These are phyloP conservation scores for Drosophila meridiana DNA, from an alignment of 2,888 invertebrate species.

Conservation along the genomic window DNA sequence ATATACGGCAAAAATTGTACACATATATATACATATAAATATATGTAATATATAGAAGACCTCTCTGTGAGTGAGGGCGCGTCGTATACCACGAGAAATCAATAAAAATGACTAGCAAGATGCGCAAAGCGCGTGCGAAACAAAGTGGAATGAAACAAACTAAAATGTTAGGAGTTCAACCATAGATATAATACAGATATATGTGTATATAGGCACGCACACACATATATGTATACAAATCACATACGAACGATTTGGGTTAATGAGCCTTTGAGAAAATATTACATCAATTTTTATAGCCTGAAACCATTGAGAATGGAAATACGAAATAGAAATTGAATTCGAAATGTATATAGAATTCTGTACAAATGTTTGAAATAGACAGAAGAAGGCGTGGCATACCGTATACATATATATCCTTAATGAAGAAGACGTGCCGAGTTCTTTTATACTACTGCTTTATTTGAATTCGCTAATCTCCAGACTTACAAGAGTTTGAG, in stretches of 20 bases:
- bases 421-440: background rate
- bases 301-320: background rate
- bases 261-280: conserved; percentile 59
- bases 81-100: conserved; percentile 33
- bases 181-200: conserved; percentile 4
- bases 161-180: background rate
- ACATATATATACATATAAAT: conserved; percentile 1
- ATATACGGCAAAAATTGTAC: conserved; percentile 57
- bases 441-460: no score
- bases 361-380: background rate
- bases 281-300: conserved; percentile 36
- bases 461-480: background rate
- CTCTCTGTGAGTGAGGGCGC: conserved; percentile 7
- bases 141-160: conserved; percentile 21
- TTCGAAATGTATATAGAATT: background rate
- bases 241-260: conserved; percentile 62
- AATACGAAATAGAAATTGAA: background rate
- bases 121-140: conserved; percentile 23
- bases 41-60: conserved; percentile 6
- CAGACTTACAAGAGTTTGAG: background rate
- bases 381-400: background rate
- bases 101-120: conserved; percentile 47
- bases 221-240: conserved; percentile 4
- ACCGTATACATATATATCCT: background rate
- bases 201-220: background rate